Evolutionary conservation across 1,140 invertebrate species (phyloP), one percentile per base, ranked within the genome.

Genomic region (Drosophila busckii): DNA sequence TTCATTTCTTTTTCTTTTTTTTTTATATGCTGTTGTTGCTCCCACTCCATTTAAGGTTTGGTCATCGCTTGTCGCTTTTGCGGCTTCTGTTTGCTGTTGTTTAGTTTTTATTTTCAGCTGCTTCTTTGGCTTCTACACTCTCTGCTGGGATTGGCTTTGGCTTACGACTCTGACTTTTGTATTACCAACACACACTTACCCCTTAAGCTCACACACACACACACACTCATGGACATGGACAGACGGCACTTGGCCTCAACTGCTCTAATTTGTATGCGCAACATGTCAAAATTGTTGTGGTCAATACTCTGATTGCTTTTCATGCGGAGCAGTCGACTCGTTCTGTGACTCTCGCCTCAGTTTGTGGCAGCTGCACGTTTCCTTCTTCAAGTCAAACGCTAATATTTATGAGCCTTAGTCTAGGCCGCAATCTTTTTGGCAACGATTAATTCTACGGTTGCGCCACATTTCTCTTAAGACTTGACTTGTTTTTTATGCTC

Each of bases 301-400:
- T 84, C 80, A 84, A 84, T 84, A 84, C 71, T 66, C 80, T 78
- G 80, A 84, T 84, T 84, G 80, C 80, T 84, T 84, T 84, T 84
- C 78, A 78, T 84, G 78, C 23, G 35, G 41, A 25, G 22, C 22
- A n/a, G n/a, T n/a, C n/a, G n/a, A n/a, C 20, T 41, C 23, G 4
- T 16, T 49, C 31, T 20, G 15, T 20, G 7, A 13, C 28, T 22
- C 17, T 10, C 15, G 25, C 53, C 31, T 15, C 32, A 15, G 10
- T 22, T 16, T 45, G 32, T 31, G 22, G 23, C 46, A 41, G 26
- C 41, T 53, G 50, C 41, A 46, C 56, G 56, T 61, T 46, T 53
- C 48, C 7, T 8, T 20, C 3, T 7, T 5, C 1, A 13, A 23
- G 1, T 26, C 10, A 10, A 1, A 9, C 41, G 13, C 50, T 26